Percentiles rank a stretch among this genome's conserved stretches.
phyloP scores from a whole-genome alignment of 2,888 invertebrate genomes.

The Lepetodrilus schrolli region DNA sequence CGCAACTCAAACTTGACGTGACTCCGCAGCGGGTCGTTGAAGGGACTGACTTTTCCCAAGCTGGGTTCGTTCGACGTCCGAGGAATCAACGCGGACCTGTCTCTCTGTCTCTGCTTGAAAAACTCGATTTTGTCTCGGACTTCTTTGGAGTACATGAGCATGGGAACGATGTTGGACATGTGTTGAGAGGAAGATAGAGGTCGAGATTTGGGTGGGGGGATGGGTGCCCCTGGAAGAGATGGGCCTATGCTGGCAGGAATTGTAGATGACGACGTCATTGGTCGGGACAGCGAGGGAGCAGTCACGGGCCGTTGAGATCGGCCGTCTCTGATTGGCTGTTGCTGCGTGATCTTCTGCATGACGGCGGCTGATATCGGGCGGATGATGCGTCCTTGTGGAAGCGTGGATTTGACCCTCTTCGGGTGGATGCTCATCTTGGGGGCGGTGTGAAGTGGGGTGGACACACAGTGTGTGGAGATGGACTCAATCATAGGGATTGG shows the following conservation, averaged over 20 bases:
- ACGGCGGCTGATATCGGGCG: conserved; percentile 66
- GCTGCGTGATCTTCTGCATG: conserved; percentile 34
- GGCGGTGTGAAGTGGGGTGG: conserved; percentile 50
- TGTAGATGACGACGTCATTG: conserved; percentile 47
- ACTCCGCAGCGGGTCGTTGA: conserved; percentile 68
- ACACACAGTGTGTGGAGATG: conserved; percentile 55
- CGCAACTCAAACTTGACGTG: conserved; percentile 69
- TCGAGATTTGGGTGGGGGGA: conserved; percentile 35
- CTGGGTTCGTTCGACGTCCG: conserved; percentile 51
- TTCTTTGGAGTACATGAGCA: conserved; percentile 71
- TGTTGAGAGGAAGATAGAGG: conserved; percentile 54
- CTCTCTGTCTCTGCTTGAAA: conserved; percentile 49
- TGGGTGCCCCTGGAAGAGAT: conserved; percentile 51
- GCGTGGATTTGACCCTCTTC: conserved; percentile 59
- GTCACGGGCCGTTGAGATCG: conserved; percentile 52
- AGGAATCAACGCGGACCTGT: conserved; percentile 43
- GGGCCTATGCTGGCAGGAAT: conserved; percentile 54
- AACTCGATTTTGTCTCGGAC: conserved; percentile 58
- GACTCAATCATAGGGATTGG: conserved; percentile 49
- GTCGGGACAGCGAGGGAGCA: conserved; percentile 47
- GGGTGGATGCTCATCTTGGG: conserved; percentile 60
- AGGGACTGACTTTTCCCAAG: conserved; percentile 64
- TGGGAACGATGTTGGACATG: conserved; percentile 64
- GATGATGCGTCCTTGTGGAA: conserved; percentile 64
- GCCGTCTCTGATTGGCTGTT: neutral